Conservation (phyloP, 2,888 invertebrate genomes). For the Psylliodes chrysocephalus region DNA sequence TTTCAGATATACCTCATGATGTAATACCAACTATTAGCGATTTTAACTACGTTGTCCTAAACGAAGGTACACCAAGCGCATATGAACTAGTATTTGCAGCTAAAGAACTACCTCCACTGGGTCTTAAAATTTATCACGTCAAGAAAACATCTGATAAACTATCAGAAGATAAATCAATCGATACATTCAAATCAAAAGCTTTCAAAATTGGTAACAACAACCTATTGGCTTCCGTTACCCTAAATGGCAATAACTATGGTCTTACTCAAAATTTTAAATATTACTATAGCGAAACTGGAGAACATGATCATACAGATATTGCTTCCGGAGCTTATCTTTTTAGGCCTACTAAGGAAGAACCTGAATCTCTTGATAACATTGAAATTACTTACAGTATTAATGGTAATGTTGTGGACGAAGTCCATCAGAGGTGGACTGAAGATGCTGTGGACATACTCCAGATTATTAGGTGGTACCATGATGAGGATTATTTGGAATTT, state of each 20-base stretch:
- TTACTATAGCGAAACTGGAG: conserved; percentile 69
- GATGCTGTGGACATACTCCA: conserved; percentile 73
- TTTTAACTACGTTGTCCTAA: conserved; percentile 2
- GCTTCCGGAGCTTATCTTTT: conserved; percentile 94
- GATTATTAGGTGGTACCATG: conserved; percentile 74
- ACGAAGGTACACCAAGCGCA: conserved; percentile 12
- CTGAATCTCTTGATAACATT: conserved; percentile 12
- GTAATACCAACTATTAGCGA: conserved; percentile 2
- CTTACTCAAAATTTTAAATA: conserved; percentile 41
- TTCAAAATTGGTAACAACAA: conserved; percentile 66
- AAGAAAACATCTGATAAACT: conserved; percentile 25
- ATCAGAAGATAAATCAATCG: background rate
- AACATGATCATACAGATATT: conserved; percentile 68
- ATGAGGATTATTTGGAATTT: conserved; percentile 70
- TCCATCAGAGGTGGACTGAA: conserved; percentile 70
- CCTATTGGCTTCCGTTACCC: conserved; percentile 33
- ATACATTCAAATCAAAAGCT: conserved; percentile 4
- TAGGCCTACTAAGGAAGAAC: conserved; percentile 66
- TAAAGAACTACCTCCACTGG: conserved; percentile 71
- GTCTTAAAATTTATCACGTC: conserved; percentile 72
- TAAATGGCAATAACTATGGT: conserved; percentile 33
- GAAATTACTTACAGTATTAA: background rate
- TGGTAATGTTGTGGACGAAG: conserved; percentile 51
- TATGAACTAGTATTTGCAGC: conserved; percentile 78
- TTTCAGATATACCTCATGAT: conserved; percentile 21